phyloP scores from a whole-genome alignment of 2,113 vertebrate species.

The Calonectris borealis region DNA sequence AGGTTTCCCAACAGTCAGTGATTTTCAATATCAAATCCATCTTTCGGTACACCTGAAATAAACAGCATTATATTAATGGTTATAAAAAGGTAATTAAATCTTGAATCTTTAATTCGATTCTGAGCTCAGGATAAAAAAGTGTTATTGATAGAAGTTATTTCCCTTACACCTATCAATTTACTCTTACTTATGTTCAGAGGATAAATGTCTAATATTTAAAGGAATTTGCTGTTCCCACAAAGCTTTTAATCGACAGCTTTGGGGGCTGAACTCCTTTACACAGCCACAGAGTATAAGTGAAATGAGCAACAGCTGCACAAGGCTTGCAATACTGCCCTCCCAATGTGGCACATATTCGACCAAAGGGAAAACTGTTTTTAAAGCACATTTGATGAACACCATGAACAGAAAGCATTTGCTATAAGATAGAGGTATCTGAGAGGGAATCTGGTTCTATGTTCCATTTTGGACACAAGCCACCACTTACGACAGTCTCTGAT shows the following conservation, averaged over 20 bases:
- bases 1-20: constrained; percentile 23
- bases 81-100: background rate
- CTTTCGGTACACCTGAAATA: background rate
- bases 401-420: background rate
- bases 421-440: background rate
- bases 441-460: background rate
- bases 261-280: background rate
- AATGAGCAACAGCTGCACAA: background rate
- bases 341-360: background rate
- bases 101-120: constrained; percentile 25
- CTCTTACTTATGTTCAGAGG: background rate
- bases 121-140: background rate
- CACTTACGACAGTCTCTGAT: background rate
- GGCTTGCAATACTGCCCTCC: background rate
- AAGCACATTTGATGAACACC: background rate
- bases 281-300: background rate
- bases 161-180: background rate
- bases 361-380: background rate
- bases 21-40: background rate
- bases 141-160: background rate
- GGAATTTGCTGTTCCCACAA: background rate
- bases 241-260: background rate
- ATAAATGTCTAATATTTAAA: background rate
- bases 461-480: background rate
- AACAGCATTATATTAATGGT: background rate